A percentile compares a stretch with the other conserved stretches of the same genome.
Evolutionary conservation across 1,140 invertebrate genomes (phyloP).

Genomic region (Drosophila insularis): DNA sequence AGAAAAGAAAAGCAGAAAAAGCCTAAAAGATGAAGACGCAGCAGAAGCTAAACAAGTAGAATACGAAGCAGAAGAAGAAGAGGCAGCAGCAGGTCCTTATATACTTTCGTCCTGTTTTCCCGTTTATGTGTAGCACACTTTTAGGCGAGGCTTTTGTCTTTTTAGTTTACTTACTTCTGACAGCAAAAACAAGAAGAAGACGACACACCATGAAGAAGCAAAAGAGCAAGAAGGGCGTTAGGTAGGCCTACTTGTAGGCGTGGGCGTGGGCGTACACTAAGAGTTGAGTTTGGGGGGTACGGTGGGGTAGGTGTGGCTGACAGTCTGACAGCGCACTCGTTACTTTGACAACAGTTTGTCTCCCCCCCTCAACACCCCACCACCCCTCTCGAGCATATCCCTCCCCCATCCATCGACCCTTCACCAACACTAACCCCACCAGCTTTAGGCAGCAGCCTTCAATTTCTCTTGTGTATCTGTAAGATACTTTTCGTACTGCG

Average conservation of each 20-base stretch:
- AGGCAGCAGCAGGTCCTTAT: conserved; percentile 45
- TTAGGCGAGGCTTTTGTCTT: conserved; percentile 77
- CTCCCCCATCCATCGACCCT: neutral
- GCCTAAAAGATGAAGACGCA: conserved; percentile 53
- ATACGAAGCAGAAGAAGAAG: conserved; percentile 30
- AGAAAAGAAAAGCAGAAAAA: conserved; percentile 10
- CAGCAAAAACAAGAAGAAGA: conserved; percentile 12
- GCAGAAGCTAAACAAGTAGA: conserved; percentile 31
- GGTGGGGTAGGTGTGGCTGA: conserved; percentile 48
- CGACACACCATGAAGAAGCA: neutral
- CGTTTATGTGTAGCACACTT: conserved; percentile 76
- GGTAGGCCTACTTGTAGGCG: conserved; percentile 7
- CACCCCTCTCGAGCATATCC: neutral
- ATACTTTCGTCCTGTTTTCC: conserved; percentile 49
- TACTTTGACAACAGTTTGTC: conserved; percentile 72
- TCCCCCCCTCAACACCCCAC: neutral
- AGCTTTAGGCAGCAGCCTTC: conserved; percentile 3
- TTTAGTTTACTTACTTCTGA: conserved; percentile 73
- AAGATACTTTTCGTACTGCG: conserved; percentile 71
- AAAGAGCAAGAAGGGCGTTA: neutral
- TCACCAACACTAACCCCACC: too few species aligned
- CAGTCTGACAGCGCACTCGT: conserved; percentile 77
- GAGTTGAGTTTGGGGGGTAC: neutral
- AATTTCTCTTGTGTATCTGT: conserved; percentile 56
- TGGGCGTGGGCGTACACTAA: conserved; percentile 3